These are phyloP conservation scores for Chymomyza costata DNA, from an alignment of 1,140 invertebrate genomes.

Conservation along the genomic window DNA sequence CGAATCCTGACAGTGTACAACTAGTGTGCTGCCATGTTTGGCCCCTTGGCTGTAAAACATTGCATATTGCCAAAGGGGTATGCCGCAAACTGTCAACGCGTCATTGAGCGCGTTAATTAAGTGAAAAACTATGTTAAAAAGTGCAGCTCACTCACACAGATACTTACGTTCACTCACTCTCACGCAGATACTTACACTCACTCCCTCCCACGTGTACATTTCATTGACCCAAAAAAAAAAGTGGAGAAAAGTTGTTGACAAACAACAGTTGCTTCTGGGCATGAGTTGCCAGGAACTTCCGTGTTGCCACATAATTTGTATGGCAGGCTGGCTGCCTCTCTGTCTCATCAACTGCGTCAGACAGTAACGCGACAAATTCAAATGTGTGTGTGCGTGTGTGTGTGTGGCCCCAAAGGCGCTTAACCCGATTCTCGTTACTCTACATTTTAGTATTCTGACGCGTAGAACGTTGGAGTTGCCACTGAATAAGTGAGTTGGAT, in stretches of 20 bases:
- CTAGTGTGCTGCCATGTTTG: too few relatives aligned
- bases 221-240: constrained; percentile 62
- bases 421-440: constrained; percentile 52
- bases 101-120: constrained; percentile 67
- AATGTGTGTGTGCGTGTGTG: constrained; percentile 45
- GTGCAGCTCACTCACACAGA: constrained; percentile 22
- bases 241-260: constrained; percentile 55
- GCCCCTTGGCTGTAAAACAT: too few relatives aligned
- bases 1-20: too few relatives aligned
- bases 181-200: constrained; percentile 2
- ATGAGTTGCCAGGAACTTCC: constrained; percentile 28
- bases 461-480: too few relatives aligned
- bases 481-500: too few relatives aligned
- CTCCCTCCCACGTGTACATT: constrained; percentile 24
- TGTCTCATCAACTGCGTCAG: constrained; percentile 18
- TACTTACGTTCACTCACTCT: too few relatives aligned
- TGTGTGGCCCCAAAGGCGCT: constrained; percentile 52
- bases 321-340: too few relatives aligned
- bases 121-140: constrained; percentile 69
- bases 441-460: constrained; percentile 14
- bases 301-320: constrained; percentile 60
- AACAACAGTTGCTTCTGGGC: constrained; percentile 36
- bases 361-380: constrained; percentile 49
- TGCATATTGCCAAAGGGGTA: constrained; percentile 46
- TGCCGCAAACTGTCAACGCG: constrained; percentile 64